Conservation (phyloP, 1,140 invertebrate species). For the Caenorhabditis tropicalis region DNA sequence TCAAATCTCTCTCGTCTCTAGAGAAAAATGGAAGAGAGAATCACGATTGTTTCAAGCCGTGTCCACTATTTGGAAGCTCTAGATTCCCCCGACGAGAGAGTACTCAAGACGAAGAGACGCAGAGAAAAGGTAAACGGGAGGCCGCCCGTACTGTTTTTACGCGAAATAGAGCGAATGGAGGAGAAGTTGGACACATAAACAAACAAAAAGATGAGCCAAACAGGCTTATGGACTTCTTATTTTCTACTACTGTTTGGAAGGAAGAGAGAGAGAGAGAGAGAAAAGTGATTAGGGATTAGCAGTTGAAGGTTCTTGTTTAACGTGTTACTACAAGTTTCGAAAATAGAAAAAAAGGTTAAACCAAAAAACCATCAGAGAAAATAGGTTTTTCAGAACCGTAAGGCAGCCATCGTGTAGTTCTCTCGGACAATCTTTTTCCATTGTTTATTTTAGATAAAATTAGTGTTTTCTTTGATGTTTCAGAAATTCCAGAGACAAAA, state of each 20-base stretch:
- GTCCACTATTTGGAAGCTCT: conserved; percentile 29
- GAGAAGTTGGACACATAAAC: neutral
- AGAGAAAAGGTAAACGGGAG: conserved; percentile 34
- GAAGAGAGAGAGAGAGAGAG: neutral
- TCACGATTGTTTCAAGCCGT: conserved; percentile 38
- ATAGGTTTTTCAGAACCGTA: neutral
- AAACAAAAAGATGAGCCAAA: conserved; percentile 30
- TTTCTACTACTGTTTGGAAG: conserved; percentile 2
- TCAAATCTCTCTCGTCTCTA: neutral
- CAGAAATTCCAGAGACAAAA: neutral
- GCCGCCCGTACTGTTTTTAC: neutral
- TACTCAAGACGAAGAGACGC: neutral
- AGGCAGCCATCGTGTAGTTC: too few species aligned
- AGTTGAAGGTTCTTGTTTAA: neutral
- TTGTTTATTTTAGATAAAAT: too few species aligned
- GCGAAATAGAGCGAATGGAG: neutral
- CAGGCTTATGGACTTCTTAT: conserved; percentile 16
- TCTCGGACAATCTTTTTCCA: too few species aligned
- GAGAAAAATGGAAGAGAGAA: neutral
- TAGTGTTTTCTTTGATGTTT: too few species aligned
- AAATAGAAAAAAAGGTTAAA: too few species aligned
- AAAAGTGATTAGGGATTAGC: neutral
- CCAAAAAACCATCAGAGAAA: too few species aligned
- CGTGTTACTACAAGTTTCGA: neutral
- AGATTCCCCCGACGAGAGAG: neutral